Base-by-base conservation (phyloP, 2,113 vertebrate species). In the Odontesthes bonariensis region DNA sequence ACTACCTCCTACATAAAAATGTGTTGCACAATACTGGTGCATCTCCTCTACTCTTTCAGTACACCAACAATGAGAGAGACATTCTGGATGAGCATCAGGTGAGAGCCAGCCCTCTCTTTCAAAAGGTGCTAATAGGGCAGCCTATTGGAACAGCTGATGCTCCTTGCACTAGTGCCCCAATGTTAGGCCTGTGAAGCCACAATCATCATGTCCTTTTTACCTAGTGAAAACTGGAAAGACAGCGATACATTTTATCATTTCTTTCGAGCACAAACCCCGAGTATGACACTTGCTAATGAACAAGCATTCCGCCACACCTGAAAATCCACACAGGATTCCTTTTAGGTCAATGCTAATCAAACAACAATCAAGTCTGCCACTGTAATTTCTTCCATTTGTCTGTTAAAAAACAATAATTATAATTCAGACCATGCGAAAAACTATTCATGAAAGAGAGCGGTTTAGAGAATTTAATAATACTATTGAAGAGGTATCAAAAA, bases 121-220 rank as follows among this genome's bases (percentile, higher is more conserved):
- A 79, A 77, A 81, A 92, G 90, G 92, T 92, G 92, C 76, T 89
- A 94, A 93, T 89, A 80, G 87, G 84, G 84, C 69, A 51, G 82
- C 73, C 75, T 58, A 20, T 46, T 80, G 82, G 73, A 86, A 75
- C 92, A 92, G 91, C 92, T 93, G 92, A 89, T 90, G 87, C 92
- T 90, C 86, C 76, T 68, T 78, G 63, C 73, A 79, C 77, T 55
- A 31, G 73, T 57, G 69, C 54, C 60, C 84, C 22, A 27, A 56
- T 59, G 47, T 54, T 54, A 81, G 47, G 72, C 66, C 44, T 47
- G 52, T 69, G 57, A 44, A 68, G 69, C 60, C 57, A 73, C 69
- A 59, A 65, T 55, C 56, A 32, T 54, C 17, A 3, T 13, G 40
- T n/a, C 9, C 54, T 49, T 49, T 27, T 62, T 14, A 9, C 44